Percentiles rank a stretch among this genome's conserved stretches.
Evolutionary conservation across 2,797 vertebrate genomes (phyloP).

Genomic region (Chrysocyon brachyurus): DNA sequence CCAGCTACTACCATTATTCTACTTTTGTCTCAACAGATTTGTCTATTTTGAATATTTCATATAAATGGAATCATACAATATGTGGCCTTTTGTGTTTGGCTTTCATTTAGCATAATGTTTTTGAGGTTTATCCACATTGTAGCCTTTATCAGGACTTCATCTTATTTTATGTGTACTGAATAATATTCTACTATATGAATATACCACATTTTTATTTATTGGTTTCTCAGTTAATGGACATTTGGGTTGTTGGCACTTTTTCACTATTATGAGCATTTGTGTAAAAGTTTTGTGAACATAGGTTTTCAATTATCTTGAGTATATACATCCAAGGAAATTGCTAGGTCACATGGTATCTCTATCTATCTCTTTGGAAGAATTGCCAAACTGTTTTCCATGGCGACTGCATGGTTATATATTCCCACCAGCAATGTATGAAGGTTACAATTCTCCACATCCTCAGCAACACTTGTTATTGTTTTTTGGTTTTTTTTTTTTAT

Average conservation of each 20-base stretch:
- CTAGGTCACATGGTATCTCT: neutral
- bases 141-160: neutral
- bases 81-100: neutral
- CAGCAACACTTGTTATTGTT: neutral
- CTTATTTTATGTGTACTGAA: neutral
- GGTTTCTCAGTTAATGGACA: neutral
- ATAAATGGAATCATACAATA: neutral
- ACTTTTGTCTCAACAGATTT: neutral
- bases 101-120: neutral
- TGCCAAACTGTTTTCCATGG: neutral
- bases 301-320: neutral
- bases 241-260: neutral
- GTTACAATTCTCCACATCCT: neutral
- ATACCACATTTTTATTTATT: neutral
- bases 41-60: neutral
- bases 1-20: neutral
- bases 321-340: neutral
- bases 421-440: neutral
- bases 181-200: neutral
- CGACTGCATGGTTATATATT: neutral
- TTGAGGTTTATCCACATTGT: neutral
- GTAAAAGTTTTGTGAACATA: neutral
- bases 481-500: neutral
- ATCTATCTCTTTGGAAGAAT: neutral
- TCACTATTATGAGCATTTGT: neutral